These are phyloP conservation scores for Carapus acus DNA, from an alignment of 2,797 vertebrate genomes.

Conservation along the genomic window DNA sequence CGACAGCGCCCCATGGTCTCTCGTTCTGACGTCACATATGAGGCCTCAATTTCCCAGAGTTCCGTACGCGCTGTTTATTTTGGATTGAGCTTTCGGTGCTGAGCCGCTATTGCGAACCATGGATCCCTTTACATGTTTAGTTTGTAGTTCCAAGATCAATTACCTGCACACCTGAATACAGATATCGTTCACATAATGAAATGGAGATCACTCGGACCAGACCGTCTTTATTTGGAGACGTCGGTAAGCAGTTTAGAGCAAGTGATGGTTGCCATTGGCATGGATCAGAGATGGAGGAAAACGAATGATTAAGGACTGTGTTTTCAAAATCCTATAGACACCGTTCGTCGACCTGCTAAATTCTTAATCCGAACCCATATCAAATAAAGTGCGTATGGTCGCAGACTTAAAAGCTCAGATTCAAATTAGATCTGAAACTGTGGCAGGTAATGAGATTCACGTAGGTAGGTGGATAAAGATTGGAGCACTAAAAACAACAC, in stretches of 20 bases:
- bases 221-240: constrained; percentile 76
- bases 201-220: constrained; percentile 70
- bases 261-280: neutral
- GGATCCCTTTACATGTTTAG: neutral
- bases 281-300: neutral
- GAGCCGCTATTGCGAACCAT: neutral
- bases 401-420: too few species aligned
- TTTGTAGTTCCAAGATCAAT: constrained; percentile 16
- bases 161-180: constrained; percentile 9
- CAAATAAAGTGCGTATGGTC: too few species aligned
- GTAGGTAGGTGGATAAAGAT: too few species aligned
- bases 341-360: too few species aligned
- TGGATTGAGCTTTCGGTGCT: neutral
- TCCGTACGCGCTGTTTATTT: constrained; percentile 24
- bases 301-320: neutral
- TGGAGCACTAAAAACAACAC: too few species aligned
- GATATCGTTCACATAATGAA: constrained; percentile 37
- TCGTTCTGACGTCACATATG: too few species aligned
- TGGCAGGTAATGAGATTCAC: too few species aligned
- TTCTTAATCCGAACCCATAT: too few species aligned
- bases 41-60: constrained; percentile 62
- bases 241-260: constrained; percentile 67
- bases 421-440: too few species aligned
- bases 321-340: too few species aligned
- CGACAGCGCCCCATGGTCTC: too few species aligned